These are phyloP conservation scores for Tenodera sinensis DNA, from an alignment of 2,888 invertebrate genomes.

Conservation along the genomic window DNA sequence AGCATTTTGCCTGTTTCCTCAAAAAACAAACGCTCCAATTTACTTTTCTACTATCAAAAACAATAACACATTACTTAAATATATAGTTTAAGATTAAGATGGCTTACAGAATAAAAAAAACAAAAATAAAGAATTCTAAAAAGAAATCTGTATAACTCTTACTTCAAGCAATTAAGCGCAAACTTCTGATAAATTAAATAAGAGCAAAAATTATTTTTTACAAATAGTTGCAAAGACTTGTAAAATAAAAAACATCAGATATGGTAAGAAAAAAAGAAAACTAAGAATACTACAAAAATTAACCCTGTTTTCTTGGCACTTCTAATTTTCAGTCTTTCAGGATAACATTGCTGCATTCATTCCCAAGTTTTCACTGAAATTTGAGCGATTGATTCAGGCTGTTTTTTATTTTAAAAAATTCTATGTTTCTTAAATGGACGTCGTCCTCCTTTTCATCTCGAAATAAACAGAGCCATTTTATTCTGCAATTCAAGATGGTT, in stretches of 20 bases:
- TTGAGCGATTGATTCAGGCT: background rate
- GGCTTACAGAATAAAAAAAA: background rate
- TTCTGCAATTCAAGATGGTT: background rate
- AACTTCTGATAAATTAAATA: background rate
- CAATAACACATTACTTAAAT: background rate
- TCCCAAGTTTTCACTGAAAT: background rate
- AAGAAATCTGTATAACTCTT: background rate
- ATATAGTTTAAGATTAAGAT: background rate
- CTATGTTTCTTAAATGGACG: background rate
- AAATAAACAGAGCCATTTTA: background rate
- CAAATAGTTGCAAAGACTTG: background rate
- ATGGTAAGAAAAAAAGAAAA: background rate
- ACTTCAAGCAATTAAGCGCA: background rate
- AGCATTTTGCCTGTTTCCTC: background rate
- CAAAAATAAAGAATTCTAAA: background rate
- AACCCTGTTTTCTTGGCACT: constrained; percentile 2
- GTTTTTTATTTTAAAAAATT: background rate
- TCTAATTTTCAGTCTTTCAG: constrained; percentile 9
- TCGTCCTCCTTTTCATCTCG: background rate
- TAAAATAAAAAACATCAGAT: background rate
- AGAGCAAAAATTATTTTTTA: background rate
- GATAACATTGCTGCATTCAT: background rate
- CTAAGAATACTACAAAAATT: background rate
- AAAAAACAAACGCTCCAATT: too few relatives aligned
- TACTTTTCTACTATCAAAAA: background rate